Conservation (phyloP, 2,888 invertebrate genomes). For the Limnephilus marmoratus region DNA sequence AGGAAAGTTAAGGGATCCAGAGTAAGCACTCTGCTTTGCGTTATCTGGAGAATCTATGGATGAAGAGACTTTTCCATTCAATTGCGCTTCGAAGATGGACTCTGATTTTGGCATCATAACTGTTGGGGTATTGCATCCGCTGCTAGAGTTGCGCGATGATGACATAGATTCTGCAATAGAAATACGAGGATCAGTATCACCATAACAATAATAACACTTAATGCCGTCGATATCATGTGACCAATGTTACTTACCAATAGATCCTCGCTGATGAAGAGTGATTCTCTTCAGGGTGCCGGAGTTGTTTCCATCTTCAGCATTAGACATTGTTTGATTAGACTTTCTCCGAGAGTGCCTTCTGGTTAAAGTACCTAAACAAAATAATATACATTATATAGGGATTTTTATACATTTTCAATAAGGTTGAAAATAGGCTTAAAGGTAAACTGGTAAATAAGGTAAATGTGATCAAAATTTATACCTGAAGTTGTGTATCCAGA, state of each 20-base stretch:
- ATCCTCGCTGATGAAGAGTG: constrained; percentile 32
- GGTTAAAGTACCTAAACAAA: constrained; percentile 73
- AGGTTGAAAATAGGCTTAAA: not conserved
- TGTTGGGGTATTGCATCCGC: constrained; percentile 70
- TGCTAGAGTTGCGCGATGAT: constrained; percentile 70
- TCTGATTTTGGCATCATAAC: constrained; percentile 69
- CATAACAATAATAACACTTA: not conserved
- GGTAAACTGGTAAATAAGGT: not conserved
- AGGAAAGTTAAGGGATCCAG: constrained; percentile 11
- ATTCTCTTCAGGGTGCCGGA: constrained; percentile 71
- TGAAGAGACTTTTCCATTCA: constrained; percentile 68
- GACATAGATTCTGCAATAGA: constrained; percentile 66
- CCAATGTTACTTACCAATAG: not conserved
- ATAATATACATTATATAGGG: not conserved
- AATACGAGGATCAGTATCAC: not conserved
- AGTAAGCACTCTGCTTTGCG: constrained; percentile 30
- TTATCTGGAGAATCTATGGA: constrained; percentile 5
- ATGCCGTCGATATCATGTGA: not conserved
- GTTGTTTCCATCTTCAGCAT: constrained; percentile 70
- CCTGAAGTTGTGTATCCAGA: constrained; percentile 64
- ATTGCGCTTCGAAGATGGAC: constrained; percentile 66
- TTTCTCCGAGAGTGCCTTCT: constrained; percentile 79
- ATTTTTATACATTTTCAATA: not conserved
- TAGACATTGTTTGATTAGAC: constrained; percentile 59
- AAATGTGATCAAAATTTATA: constrained; percentile 17